Evolutionary conservation across 2,888 invertebrate species (phyloP), one percentile per base, ranked within the genome.

Genomic region (Hermaeophaga mercurialis): DNA sequence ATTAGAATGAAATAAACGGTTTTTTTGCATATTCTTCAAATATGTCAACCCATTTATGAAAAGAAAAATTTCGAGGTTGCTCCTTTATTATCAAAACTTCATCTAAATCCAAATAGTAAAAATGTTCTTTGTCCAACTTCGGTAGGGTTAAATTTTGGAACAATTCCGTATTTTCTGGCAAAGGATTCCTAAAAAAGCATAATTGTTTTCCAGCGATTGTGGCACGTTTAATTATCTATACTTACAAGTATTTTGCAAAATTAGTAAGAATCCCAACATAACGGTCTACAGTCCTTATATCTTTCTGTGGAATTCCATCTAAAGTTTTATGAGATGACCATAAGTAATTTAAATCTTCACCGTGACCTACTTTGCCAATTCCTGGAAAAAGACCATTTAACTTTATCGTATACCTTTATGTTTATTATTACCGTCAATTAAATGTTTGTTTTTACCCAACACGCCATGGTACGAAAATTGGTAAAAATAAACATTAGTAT

Each of bases 381-480:
- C 61, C 61, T 58, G 6, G 11, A 46, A 3, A 17, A 18, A 9
- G 15, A 26, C 11, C 19, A 2, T 17, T n/a, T 36, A 4, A 1
- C 1, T 14, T 24, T 15, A 7, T 14, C 6, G 2, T 14, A 7
- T 14, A 14, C 8, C 5, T 26, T 14, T 24, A 11, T 26, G 1
- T n/a, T 9, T 39, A n/a, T 2, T 12, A 1, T 53, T 39, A 62
- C 62, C 62, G 14, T 52, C 55, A n/a, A 59, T 33, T 15, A 47
- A 24, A 22, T 52, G 36, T 7, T 48, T 56, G 31, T 67, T 66
- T 18, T 55, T 59, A 24, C 64, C 66, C 57, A 68, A 56, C 39
- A 44, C 28, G 19, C 68, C 68, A 22, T 62, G 58, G 26, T 67
- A 68, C 1, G 66, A 62, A 43, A 67, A 67, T 28, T 65, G 56